These are phyloP conservation scores for Falco peregrinus DNA, from an alignment of 2,797 vertebrate genomes.

Conservation along the genomic window DNA sequence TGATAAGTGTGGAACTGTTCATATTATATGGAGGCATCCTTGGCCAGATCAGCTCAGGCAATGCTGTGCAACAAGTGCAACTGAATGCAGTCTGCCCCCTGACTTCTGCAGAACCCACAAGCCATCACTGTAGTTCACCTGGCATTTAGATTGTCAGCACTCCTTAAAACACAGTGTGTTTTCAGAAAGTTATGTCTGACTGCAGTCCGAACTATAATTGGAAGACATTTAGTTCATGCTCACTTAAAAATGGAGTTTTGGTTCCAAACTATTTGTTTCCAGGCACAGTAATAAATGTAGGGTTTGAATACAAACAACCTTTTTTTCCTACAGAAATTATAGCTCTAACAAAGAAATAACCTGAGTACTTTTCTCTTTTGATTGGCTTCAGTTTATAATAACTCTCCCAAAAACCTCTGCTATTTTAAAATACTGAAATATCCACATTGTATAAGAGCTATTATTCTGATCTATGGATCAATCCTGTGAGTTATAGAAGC, in stretches of 20 bases:
- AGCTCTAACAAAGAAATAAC: background rate
- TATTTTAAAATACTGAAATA: background rate
- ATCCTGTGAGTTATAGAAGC: background rate
- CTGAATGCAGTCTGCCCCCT: background rate
- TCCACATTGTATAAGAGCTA: background rate
- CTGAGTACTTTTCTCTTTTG: background rate
- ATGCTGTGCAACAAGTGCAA: background rate
- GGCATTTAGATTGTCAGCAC: background rate
- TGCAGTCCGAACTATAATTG: background rate
- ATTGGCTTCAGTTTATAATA: background rate
- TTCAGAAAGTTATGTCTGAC: background rate
- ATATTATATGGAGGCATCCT: background rate
- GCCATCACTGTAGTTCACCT: background rate
- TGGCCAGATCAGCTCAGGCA: background rate
- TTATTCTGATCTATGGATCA: background rate
- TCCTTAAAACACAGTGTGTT: background rate
- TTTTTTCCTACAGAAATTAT: background rate
- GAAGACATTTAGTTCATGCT: background rate
- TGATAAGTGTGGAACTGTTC: background rate
- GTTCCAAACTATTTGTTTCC: background rate
- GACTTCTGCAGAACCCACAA: background rate
- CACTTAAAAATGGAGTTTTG: background rate
- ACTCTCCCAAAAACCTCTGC: background rate
- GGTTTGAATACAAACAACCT: accelerated
- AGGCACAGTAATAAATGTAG: background rate